Base-by-base conservation (phyloP, 2,888 invertebrate genomes). In the Mimachlamys varia region DNA sequence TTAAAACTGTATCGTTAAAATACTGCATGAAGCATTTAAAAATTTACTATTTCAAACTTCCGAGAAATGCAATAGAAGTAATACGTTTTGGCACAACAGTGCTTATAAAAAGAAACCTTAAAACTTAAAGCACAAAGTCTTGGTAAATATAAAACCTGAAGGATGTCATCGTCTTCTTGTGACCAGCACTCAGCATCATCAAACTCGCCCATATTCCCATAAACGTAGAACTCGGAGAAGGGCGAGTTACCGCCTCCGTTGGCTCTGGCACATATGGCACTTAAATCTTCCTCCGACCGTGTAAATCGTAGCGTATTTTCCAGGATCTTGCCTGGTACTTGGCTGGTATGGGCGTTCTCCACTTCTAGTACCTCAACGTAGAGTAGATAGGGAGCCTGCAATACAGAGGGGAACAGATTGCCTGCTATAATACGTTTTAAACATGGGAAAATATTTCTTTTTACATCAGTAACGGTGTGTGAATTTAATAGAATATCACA, bases 301-400 rank as follows among this genome's bases (percentile, higher is more conserved):
- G 99, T 99, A 96, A 99, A 99, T 93, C 99, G 97, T 94, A 99
- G 97, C 0, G 96, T 96, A 94, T 97, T 97, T 93, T 97, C 97
- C 88, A 97, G 95, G 76, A 97, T 98, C 97, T 99, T 99, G n/a
- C 98, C 97, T 88, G 99, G 99, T 33, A 99, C 98, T 0, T 98
- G 98, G 90, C 98, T 98, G 0, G 98, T 98, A 95, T 98, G 98
- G 87, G 98, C 97, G 96, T 98, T 98, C 91, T 98, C 98, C 89
- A 98, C 98, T 97, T 99, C 99, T 88, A 99, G 97, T 13, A 99
- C 99, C 97, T 99, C 99, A 91, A 99, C 98, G 97, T 99, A 99
- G 96, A 99, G 98, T 96, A 99, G 98, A 97, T 99, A 99, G 0
- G 99, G 99, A 89, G 99, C 99, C 98, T 98, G 94, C 19, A 93